A percentile compares a stretch with the other conserved stretches of the same genome.
Conservation (phyloP, 2,888 invertebrate species). For the Saturnia japonica region DNA sequence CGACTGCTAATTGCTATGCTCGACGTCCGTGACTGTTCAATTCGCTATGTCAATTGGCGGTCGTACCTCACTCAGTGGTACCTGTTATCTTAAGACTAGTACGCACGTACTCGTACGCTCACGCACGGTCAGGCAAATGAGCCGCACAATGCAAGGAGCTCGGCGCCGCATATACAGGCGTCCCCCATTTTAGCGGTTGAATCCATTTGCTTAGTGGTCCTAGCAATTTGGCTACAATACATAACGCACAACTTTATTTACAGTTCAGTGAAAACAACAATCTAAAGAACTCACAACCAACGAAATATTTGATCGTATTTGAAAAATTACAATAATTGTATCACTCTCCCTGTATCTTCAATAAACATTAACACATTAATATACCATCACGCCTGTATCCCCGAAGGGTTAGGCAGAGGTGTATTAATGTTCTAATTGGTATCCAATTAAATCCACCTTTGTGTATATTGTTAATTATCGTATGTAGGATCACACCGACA, state of each 20-base stretch:
- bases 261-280: neutral
- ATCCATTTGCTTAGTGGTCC: neutral
- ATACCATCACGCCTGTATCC: too few relatives aligned
- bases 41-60: conserved; percentile 4
- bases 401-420: too few relatives aligned
- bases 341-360: neutral
- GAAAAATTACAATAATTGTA: neutral
- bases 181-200: neutral
- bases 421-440: too few relatives aligned
- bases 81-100: neutral
- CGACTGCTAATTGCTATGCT: neutral
- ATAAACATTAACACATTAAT: too few relatives aligned
- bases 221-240: neutral
- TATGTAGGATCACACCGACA: too few relatives aligned
- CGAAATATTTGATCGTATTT: neutral
- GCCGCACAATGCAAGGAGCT: neutral
- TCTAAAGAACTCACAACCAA: neutral
- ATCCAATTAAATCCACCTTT: neutral
- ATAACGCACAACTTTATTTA: neutral
- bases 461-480: neutral
- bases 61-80: neutral
- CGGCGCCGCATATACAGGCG: neutral
- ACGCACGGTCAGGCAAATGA: neutral
- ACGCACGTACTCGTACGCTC: neutral
- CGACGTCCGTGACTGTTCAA: conserved; percentile 2